Percentiles rank a stretch among this genome's conserved stretches.
phyloP scores from a whole-genome alignment of 2,888 invertebrate species.

The Atherix ibis region DNA sequence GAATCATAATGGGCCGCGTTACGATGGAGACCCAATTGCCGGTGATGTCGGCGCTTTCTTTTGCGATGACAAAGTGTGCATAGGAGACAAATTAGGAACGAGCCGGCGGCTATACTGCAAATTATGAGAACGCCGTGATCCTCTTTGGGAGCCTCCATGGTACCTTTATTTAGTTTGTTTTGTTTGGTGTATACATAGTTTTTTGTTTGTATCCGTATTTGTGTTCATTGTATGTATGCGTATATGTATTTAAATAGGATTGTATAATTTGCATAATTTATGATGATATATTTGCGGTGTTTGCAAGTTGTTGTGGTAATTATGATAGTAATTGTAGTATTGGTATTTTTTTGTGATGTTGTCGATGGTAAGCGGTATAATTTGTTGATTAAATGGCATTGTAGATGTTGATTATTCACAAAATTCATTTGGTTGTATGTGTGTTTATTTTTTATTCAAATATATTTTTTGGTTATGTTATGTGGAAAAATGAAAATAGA shows the following conservation, averaged over 20 bases:
- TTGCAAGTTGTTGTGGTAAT: no score
- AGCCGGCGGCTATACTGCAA: conserved; percentile 33
- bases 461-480: no score
- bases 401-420: no score
- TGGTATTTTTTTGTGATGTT: no score
- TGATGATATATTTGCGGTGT: no score
- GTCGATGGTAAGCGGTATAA: no score
- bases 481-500: no score
- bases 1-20: conserved; percentile 33
- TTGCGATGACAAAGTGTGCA: conserved; percentile 36
- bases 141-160: conserved; percentile 33
- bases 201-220: not conserved
- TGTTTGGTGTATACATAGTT: not conserved
- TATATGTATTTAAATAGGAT: conserved; percentile 2
- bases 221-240: not conserved
- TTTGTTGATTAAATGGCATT: no score
- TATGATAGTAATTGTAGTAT: no score
- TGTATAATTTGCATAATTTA: not conserved
- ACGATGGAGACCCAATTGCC: conserved; percentile 32
- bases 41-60: conserved; percentile 32
- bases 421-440: no score
- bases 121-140: conserved; percentile 35
- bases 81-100: conserved; percentile 37
- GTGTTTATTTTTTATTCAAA: no score
- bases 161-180: conserved; percentile 20